These are phyloP conservation scores for Leuciscus waleckii DNA, from an alignment of 2,797 vertebrate species.

Conservation along the genomic window DNA sequence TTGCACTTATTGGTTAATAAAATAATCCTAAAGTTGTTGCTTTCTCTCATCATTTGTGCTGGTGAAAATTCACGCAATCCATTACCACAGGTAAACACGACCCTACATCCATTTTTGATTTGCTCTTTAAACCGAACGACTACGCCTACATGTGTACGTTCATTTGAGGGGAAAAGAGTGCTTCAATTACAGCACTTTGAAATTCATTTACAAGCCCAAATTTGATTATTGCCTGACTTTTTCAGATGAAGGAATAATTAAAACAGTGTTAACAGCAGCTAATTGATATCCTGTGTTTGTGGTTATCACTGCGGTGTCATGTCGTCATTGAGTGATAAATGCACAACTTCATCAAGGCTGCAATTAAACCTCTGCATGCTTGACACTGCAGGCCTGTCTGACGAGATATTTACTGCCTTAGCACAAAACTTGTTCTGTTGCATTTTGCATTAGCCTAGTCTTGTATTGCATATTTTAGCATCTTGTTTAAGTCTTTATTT, in stretches of 20 bases:
- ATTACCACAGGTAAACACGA: slow-evolving; percentile 62
- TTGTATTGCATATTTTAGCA: slow-evolving; percentile 31
- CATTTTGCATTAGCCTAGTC: slow-evolving; percentile 1
- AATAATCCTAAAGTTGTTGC: slow-evolving; percentile 36
- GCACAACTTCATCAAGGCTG: slow-evolving; percentile 63
- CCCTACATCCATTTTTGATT: slow-evolving; percentile 56
- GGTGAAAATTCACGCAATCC: slow-evolving; percentile 45
- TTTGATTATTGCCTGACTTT: slow-evolving; percentile 65
- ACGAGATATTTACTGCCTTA: slow-evolving; percentile 26
- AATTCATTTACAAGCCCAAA: slow-evolving; percentile 62
- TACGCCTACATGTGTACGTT: slow-evolving; percentile 53
- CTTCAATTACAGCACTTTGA: slow-evolving; percentile 65
- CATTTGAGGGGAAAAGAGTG: slow-evolving; percentile 51
- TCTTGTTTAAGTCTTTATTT: slow-evolving; percentile 23
- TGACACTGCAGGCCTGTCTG: slow-evolving; percentile 62
- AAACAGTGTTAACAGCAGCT: slow-evolving; percentile 57
- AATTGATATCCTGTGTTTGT: slow-evolving; percentile 63
- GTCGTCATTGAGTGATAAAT: slow-evolving; percentile 59
- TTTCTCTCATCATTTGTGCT: slow-evolving; percentile 1
- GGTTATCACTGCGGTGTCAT: slow-evolving; percentile 55
- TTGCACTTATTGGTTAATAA: slow-evolving; percentile 20
- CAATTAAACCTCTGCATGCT: slow-evolving; percentile 70
- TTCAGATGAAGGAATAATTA: slow-evolving; percentile 61
- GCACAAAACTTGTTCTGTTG: slow-evolving; percentile 24
- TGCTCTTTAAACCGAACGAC: slow-evolving; percentile 51